Evolutionary conservation across 1,140 invertebrate species (phyloP), one percentile per base, ranked within the genome.

Genomic region (Eriosoma lanigerum): DNA sequence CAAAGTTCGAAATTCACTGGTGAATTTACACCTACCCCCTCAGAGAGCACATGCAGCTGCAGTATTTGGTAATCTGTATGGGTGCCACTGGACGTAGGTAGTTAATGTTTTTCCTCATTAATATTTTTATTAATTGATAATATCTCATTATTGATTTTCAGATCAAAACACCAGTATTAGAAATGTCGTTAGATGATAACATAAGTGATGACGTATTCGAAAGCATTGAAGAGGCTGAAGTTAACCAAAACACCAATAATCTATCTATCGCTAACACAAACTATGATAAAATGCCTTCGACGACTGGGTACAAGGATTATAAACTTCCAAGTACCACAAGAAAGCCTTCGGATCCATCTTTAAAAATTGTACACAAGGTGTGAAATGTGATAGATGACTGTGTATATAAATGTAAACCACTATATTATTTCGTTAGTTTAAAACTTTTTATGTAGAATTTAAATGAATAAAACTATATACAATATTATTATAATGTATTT

Each of bases 121-220:
- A n/a, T n/a, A n/a, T 68, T n/a, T 3, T 46, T 48, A 24, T 0
- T 68, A 3, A 73, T 26, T 72, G 24, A 68, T 24, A 68, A n/a
- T n/a, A n/a, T n/a, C n/a, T n/a, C n/a, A n/a, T 54, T 52, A 29
- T 54, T 19, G 17, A 24, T 24, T 26, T 68, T 26, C 5, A 78
- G 75, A 78, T 78, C 48, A 78, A 78, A 29, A 78, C 75, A 26
- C 75, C 75, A 44, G 56, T 78, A 15, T 46, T 78, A 32, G 52
- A 87, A 87, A 83, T 85, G 56, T 85, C 86, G 84, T 84, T 83
- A 21, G 87, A 88, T 32, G 91, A 92, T 85, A 92, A 89, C 83
- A 92, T 93, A 89, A 92, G 90, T 83, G 92, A 94, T 84, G 92
- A 94, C 84, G 93, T 93, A 17, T 94, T 94, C 83, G 92, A 93